Percentiles rank a stretch among this genome's conserved stretches.
These are phyloP conservation scores for Calephelis virginiensis DNA, from an alignment of 1,140 invertebrate species.

Conservation along the genomic window DNA sequence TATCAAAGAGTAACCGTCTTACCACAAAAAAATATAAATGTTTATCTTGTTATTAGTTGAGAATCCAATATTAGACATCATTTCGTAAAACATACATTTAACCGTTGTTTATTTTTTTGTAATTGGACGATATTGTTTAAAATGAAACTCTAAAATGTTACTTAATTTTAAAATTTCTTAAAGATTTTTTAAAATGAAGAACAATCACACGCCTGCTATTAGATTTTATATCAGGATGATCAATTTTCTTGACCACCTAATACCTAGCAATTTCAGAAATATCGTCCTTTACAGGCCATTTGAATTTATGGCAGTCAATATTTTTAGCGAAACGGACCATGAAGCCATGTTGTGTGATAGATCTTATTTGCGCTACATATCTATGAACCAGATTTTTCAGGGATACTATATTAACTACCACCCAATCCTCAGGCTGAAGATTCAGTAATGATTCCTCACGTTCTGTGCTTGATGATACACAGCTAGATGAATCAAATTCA, in stretches of 20 bases:
- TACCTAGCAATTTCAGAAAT: too few species aligned
- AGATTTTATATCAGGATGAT: background rate
- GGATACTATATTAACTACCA: conserved; percentile 1
- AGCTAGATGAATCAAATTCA: conserved; percentile 1
- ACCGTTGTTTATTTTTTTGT: too few species aligned
- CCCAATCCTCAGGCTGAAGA: background rate
- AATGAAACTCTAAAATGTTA: too few species aligned
- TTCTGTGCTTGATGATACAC: conserved; percentile 1
- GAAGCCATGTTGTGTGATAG: background rate
- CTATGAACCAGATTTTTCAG: conserved; percentile 13
- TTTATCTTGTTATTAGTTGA: too few species aligned
- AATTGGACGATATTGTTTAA: too few species aligned
- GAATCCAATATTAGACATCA: too few species aligned
- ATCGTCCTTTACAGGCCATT: conserved; percentile 15
- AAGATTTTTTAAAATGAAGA: background rate
- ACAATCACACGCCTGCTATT: background rate
- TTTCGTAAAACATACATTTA: too few species aligned
- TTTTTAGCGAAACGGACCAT: conserved; percentile 11
- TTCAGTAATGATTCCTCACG: background rate
- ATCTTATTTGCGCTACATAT: conserved; percentile 3
- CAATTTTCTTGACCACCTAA: too few species aligned
- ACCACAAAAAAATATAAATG: too few species aligned
- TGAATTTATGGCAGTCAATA: background rate
- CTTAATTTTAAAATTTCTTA: conserved; percentile 9
- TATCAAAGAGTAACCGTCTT: too few species aligned